Evolutionary conservation across 2,113 vertebrate species (phyloP), one percentile per base, ranked within the genome.

Genomic region (Lophotis ruficrista): DNA sequence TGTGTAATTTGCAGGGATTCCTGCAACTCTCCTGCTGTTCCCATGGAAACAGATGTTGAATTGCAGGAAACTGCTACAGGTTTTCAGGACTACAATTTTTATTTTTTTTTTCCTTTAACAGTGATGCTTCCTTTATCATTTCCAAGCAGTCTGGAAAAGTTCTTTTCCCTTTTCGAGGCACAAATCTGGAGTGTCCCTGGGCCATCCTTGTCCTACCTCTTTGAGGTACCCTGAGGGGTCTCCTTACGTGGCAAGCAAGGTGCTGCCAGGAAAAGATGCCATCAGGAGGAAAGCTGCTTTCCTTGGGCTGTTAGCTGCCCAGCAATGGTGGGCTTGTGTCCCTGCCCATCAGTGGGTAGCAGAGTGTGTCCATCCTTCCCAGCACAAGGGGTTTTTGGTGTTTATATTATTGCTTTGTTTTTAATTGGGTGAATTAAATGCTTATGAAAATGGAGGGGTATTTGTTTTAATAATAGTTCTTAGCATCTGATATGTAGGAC

Each of bases 41-140:
- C 96, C 95, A 97, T 97, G 96, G 97, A 96, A 97, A 97, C 97
- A 92, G 93, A 89, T 94, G 93, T 92, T 77, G 88, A 66, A 60
- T 48, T 73, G 65, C 41, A 18, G 88, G 68, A 50, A 88, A 47
- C 50, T 51, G 87, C 51, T 61, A 8, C 30, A 16, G 64, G 84
- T 87, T 91, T 95, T 30, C 70, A 37, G 41, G 28, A 30, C n/a
- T 23, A 4, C 24, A 0, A 4, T 28, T 33, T 16, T n/a, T n/a
- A n/a, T 41, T n/a, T 24, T n/a, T 48, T 51, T n/a, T 18, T 4
- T 1, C 8, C 24, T 90, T 83, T 48, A 43, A 27, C 37, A 10
- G 19, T 1, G 5, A 28, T 20, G 12, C 1, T 30, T 79, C 48
- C 60, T 80, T 43, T 27, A n/a, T 31, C 14, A 7, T 58, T 47